phyloP scores from a whole-genome alignment of 2,797 vertebrate species.

The Lagocephalus sceleratus region DNA sequence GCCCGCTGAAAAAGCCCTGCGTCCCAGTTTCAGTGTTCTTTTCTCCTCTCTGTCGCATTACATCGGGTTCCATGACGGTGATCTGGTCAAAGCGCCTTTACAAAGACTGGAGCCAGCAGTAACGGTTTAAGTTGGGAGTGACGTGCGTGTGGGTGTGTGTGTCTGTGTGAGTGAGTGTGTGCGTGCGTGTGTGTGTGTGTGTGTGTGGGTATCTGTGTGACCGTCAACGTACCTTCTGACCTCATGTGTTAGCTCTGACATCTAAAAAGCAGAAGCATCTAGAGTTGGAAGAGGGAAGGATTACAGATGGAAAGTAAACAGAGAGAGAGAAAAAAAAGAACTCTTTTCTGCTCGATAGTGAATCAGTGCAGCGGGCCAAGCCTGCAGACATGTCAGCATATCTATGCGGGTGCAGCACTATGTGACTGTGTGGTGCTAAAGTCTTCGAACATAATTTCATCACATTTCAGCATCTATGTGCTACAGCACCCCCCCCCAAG shows the following conservation, averaged over 20 bases:
- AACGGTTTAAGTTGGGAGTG: constrained; percentile 47
- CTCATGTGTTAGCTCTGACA: constrained; percentile 22
- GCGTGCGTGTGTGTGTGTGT: constrained; percentile 13
- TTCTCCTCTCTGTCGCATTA: constrained; percentile 73
- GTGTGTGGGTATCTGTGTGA: constrained; percentile 3
- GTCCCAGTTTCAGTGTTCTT: constrained; percentile 47
- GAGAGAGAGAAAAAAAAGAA: constrained; percentile 11
- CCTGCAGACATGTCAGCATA: constrained; percentile 48
- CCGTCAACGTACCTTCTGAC: constrained; percentile 47
- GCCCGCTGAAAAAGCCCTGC: constrained; percentile 16
- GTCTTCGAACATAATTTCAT: constrained; percentile 61
- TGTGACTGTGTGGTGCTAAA: constrained; percentile 68
- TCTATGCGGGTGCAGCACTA: constrained; percentile 45
- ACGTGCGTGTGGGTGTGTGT: constrained; percentile 22
- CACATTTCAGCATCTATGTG: constrained; percentile 67
- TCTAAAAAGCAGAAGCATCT: constrained; percentile 13
- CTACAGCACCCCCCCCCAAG: constrained; percentile 27
- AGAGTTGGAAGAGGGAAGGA: constrained; percentile 8
- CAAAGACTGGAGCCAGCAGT: constrained; percentile 53
- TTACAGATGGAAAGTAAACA: constrained; percentile 4
- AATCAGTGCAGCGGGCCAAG: background rate
- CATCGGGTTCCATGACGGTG: constrained; percentile 70
- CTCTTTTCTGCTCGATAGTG: too few species aligned
- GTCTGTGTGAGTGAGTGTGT: constrained; percentile 14
- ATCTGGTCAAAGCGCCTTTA: constrained; percentile 65